Conservation (phyloP, 2,113 vertebrate genomes). For the Trinectes maculatus region DNA sequence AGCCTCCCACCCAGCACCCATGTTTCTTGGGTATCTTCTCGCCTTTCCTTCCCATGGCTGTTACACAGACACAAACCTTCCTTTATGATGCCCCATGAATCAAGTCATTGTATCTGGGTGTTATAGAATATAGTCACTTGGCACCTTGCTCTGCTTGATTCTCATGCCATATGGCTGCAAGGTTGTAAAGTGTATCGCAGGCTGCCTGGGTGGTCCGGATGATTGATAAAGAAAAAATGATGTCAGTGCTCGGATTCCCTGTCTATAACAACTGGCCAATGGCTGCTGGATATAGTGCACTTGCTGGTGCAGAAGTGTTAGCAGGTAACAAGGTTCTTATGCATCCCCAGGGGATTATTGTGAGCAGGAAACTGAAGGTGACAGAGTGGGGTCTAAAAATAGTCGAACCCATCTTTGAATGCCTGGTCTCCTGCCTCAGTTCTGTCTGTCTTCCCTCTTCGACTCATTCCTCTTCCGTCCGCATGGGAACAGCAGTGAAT, state of each 20-base stretch:
- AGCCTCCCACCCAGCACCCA: slow-evolving; percentile 38
- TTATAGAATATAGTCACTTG: slow-evolving; percentile 57
- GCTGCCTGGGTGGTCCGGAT: slow-evolving; percentile 68
- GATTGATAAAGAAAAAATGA: slow-evolving; percentile 42
- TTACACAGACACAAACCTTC: slow-evolving; percentile 46
- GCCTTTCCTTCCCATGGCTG: slow-evolving; percentile 38
- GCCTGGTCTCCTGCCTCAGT: slow-evolving; percentile 29
- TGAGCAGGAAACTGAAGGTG: slow-evolving; percentile 48
- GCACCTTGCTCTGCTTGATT: slow-evolving; percentile 48
- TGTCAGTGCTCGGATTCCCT: slow-evolving; percentile 28
- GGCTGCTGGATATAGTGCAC: slow-evolving; percentile 16
- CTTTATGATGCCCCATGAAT: slow-evolving; percentile 63
- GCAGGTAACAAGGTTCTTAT: slow-evolving; percentile 28
- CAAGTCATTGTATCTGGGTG: slow-evolving; percentile 51
- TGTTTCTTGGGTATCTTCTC: slow-evolving; percentile 53
- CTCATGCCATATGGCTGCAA: slow-evolving; percentile 54
- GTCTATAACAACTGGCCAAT: slow-evolving; percentile 44
- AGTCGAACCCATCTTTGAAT: slow-evolving; percentile 33
- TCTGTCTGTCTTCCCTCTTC: slow-evolving; percentile 10
- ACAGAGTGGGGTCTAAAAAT: slow-evolving; percentile 57
- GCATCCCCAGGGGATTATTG: slow-evolving; percentile 20
- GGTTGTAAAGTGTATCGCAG: slow-evolving; percentile 57
- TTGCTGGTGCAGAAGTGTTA: slow-evolving; percentile 29
- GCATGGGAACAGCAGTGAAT: slow-evolving; percentile 35
- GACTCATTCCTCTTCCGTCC: slow-evolving; percentile 23